Evolutionary conservation across 2,888 invertebrate species (phyloP), one percentile per base, ranked within the genome.

Genomic region (Conus canariensis): DNA sequence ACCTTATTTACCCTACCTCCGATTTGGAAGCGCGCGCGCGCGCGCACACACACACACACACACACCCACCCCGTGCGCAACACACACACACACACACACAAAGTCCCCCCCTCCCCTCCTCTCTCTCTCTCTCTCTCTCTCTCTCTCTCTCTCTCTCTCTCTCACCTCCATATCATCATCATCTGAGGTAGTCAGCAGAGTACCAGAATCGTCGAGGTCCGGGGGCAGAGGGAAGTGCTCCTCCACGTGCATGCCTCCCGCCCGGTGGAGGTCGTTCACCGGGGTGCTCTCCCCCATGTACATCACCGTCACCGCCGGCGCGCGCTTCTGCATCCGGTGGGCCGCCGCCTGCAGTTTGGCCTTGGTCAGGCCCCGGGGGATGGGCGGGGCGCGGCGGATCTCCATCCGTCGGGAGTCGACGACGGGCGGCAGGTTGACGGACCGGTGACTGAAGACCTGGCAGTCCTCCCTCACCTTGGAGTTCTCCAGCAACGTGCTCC

Each of bases 371-470:
- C 45, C 30, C 85, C 85, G 82, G 19, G 82, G 82, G 7, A 83
- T 12, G 45, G 90, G 67, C 45, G 45, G 67, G 45, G 14, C 19
- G 64, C 8, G 30, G 67, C 60, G 64, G 14, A 92, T 92, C 87
- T 94, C 94, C 77, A 90, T 92, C 80, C 94, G 89, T 14, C 92
- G 90, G 45, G 93, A 92, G 85, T 93, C 94, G n/a, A 91, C 89
- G 60, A 93, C 93, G 85, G 92, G 92, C 2, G 94, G 94, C 85
- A 94, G 93, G 89, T 92, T 92, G 90, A 93, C 92, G 30, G 90
- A 88, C 0, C 92, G 91, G 10, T 92, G 58, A 30, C 67, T 90
- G n/a, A 90, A 64, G 30, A 14, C 45, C 14, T 59, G 60, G 58
- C 88, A 88, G n/a, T 85, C 90, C 45, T 90, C 90, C 58, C 74